Evolutionary conservation across 2,113 vertebrate species (phyloP).

Genomic region (Rattus rattus): DNA sequence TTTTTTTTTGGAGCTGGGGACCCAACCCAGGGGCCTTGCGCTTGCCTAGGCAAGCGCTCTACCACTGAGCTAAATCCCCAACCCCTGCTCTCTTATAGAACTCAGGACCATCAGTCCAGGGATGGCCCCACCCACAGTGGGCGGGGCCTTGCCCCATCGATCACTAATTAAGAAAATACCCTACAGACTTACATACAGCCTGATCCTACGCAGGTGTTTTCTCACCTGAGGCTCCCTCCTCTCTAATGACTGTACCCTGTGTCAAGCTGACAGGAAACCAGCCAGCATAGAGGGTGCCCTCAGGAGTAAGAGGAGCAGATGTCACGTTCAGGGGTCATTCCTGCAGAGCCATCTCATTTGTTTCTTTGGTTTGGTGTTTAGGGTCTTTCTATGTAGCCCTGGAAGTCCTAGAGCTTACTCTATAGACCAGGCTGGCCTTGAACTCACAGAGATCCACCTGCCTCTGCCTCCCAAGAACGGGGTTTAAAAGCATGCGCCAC

Average conservation of each 20-base stretch:
- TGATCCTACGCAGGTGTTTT: neutral
- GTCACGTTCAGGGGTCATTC: neutral
- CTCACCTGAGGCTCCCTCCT: neutral
- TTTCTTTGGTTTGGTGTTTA: neutral
- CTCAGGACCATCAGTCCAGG: neutral
- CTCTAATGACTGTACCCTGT: neutral
- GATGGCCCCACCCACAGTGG: rapidly evolving
- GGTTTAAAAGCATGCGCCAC: neutral
- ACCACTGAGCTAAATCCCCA: no score
- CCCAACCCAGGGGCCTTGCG: no score
- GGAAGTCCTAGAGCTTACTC: neutral
- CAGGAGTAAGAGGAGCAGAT: neutral
- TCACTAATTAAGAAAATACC: neutral
- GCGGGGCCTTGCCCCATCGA: neutral
- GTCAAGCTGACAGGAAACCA: neutral
- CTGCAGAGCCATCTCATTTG: neutral
- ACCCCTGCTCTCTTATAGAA: neutral
- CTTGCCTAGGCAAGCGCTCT: no score
- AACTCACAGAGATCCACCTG: neutral
- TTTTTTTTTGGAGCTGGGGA: no score
- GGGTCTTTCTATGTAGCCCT: neutral
- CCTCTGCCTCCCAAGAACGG: neutral
- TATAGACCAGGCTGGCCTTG: neutral
- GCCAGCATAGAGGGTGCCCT: neutral
- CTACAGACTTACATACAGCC: neutral